phyloP scores from a whole-genome alignment of 2,888 invertebrate species.

The Dioctria linearis region DNA sequence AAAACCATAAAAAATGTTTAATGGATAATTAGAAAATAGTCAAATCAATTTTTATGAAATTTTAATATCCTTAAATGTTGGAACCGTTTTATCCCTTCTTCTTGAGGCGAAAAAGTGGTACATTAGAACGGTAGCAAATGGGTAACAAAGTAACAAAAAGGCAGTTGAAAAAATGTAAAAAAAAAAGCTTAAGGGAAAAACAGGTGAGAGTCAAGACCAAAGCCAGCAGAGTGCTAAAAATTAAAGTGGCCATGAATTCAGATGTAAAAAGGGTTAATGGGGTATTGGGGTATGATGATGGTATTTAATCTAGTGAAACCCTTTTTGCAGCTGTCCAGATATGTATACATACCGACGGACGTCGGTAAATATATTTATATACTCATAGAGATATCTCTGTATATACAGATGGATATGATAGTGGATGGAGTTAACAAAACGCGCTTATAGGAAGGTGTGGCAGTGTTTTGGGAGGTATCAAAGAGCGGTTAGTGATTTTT shows the following conservation, averaged over 20 bases:
- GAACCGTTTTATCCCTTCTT: conserved; percentile 11
- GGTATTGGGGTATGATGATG: conserved; percentile 49
- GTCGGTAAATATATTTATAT: too few relatives aligned
- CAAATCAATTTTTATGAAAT: conserved; percentile 38
- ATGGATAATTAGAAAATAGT: conserved; percentile 34
- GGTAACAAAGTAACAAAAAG: conserved; percentile 12
- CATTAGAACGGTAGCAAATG: background rate
- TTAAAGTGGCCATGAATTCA: conserved; percentile 44
- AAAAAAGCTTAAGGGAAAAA: conserved; percentile 1
- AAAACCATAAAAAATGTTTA: conserved; percentile 5
- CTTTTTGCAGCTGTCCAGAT: background rate
- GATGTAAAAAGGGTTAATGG: conserved; percentile 48
- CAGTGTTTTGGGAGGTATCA: background rate
- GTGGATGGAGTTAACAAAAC: background rate
- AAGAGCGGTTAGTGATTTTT: conserved; percentile 34
- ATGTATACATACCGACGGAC: too few relatives aligned
- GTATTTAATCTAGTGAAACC: conserved; percentile 49
- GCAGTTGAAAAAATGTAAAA: conserved; percentile 19
- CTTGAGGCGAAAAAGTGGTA: background rate
- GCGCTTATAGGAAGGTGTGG: background rate
- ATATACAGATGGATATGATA: background rate
- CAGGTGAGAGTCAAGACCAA: background rate
- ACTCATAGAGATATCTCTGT: too few relatives aligned
- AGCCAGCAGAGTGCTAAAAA: conserved; percentile 30
- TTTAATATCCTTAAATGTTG: conserved; percentile 41